Evolutionary conservation across 2,797 vertebrate species (phyloP).

Genomic region (Cirrhinus mrigala): DNA sequence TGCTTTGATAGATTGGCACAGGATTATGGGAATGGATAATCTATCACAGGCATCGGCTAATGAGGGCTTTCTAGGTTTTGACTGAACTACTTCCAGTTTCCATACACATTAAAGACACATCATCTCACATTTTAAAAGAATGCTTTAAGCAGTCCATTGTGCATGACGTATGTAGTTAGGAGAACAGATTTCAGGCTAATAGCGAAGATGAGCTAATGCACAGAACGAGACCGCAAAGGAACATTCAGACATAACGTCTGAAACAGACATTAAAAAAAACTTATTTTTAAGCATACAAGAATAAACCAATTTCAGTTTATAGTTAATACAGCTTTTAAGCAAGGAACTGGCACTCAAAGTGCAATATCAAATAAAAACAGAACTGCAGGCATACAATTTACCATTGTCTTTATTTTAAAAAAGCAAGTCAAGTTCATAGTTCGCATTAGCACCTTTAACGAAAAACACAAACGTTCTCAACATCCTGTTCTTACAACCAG

Average conservation of each 20-base stretch:
- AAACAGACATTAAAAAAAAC: neutral
- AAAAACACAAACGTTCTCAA: conserved; percentile 49
- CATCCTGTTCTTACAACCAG: conserved; percentile 24
- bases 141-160: neutral
- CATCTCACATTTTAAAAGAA: conserved; percentile 46
- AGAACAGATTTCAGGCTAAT: neutral
- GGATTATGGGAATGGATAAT: conserved; percentile 46
- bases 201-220: conserved; percentile 27
- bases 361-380: neutral
- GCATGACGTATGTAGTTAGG: conserved; percentile 6
- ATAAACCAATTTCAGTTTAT: neutral
- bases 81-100: conserved; percentile 55
- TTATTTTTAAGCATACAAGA: neutral
- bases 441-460: conserved; percentile 49
- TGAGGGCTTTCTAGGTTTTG: conserved; percentile 43
- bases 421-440: conserved; percentile 53
- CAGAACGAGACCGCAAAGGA: neutral
- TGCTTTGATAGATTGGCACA: conserved; percentile 40
- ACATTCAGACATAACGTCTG: neutral
- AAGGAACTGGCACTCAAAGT: neutral
- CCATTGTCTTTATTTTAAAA: conserved; percentile 55
- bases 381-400: conserved; percentile 24
- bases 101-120: conserved; percentile 52
- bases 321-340: neutral
- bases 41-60: conserved; percentile 45